These are phyloP conservation scores for Craseonycteris thonglongyai DNA, from an alignment of 2,113 vertebrate species.

Conservation along the genomic window DNA sequence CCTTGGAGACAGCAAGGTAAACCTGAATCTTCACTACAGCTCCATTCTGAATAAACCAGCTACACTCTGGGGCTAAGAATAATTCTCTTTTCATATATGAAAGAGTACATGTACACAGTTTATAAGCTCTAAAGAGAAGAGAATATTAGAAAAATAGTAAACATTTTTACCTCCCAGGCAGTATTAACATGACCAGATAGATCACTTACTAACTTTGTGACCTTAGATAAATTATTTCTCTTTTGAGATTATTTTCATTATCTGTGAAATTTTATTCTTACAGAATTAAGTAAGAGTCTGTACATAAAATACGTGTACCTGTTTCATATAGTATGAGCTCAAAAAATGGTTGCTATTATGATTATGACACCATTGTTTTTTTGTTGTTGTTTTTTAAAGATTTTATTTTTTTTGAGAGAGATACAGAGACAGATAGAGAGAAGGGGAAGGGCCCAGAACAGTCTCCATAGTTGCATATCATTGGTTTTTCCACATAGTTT, in stretches of 20 bases:
- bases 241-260: not conserved
- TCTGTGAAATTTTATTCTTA: constrained; percentile 17
- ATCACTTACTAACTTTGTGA: not conserved
- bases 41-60: not conserved
- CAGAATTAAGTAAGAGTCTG: not conserved
- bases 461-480: too few relatives aligned
- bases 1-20: constrained; percentile 97
- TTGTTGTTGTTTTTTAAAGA: too few relatives aligned
- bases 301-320: not conserved
- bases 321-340: not conserved
- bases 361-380: constrained; percentile 9
- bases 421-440: too few relatives aligned
- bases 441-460: too few relatives aligned
- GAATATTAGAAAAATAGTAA: constrained; percentile 10
- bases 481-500: too few relatives aligned
- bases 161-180: not conserved
- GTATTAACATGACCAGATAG: not conserved
- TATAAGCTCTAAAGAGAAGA: not conserved
- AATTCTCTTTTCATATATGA: not conserved
- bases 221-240: not conserved
- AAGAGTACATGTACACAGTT: not conserved
- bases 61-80: not conserved
- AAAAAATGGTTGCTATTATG: not conserved
- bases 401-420: too few relatives aligned
- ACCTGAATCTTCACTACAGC: not conserved